These are phyloP conservation scores for Drosophila diplacantha DNA, from an alignment of 2,888 invertebrate genomes.

Conservation along the genomic window DNA sequence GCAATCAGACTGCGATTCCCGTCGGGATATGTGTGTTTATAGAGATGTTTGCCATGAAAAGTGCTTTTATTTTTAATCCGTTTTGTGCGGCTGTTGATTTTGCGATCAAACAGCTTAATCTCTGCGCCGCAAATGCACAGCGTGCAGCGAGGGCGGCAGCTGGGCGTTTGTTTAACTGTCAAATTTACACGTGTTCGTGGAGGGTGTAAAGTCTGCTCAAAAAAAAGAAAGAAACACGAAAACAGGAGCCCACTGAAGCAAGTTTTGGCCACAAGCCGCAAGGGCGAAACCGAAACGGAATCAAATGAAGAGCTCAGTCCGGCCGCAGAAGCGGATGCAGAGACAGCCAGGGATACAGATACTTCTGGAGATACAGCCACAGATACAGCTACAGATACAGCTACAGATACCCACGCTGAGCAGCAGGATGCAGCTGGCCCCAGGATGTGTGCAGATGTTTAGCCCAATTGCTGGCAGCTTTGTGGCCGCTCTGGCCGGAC, in stretches of 20 bases:
- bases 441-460: slow-evolving; percentile 34
- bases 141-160: slow-evolving; percentile 24
- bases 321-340: slow-evolving; percentile 17
- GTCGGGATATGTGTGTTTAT: slow-evolving; percentile 10
- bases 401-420: neutral
- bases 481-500: slow-evolving; percentile 8
- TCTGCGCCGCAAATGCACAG: slow-evolving; percentile 65
- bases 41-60: slow-evolving; percentile 26
- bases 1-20: slow-evolving; percentile 61
- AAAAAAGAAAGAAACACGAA: slow-evolving; percentile 8
- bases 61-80: slow-evolving; percentile 63
- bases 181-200: slow-evolving; percentile 63
- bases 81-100: slow-evolving; percentile 70
- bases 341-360: neutral
- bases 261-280: slow-evolving; percentile 55
- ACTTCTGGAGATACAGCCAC: neutral
- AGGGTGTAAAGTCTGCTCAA: slow-evolving; percentile 44
- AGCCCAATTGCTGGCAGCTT: slow-evolving; percentile 36
- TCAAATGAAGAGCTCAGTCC: slow-evolving; percentile 55
- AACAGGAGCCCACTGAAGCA: slow-evolving; percentile 14
- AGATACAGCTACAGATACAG: neutral
- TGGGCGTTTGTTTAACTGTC: slow-evolving; percentile 63
- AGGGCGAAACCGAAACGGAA: slow-evolving; percentile 60
- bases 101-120: slow-evolving; percentile 71
- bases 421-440: slow-evolving; percentile 23